Conservation (phyloP, 2,888 invertebrate species). For the Epistrophella euchroma region DNA sequence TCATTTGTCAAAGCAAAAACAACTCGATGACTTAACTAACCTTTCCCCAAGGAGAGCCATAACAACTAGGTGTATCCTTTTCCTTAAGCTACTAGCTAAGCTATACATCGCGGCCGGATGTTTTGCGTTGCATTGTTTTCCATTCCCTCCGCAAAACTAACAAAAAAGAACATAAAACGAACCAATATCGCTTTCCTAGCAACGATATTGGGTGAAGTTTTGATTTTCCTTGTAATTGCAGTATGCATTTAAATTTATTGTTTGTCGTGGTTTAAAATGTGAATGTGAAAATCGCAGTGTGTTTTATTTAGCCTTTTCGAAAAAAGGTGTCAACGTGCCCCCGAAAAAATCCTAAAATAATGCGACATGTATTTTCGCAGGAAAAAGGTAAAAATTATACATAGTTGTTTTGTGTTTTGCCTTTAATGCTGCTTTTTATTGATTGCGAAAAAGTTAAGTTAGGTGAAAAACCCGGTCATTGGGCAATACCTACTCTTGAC, state of each 20-base stretch:
- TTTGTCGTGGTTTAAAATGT: neutral
- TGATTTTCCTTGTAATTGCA: constrained; percentile 63
- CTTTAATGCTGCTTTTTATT: neutral
- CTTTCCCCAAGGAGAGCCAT: constrained; percentile 66
- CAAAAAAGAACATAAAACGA: constrained; percentile 65
- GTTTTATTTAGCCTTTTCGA: constrained; percentile 1
- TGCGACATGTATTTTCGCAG: constrained; percentile 72
- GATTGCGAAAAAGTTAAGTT: neutral
- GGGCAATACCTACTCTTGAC: constrained; percentile 65
- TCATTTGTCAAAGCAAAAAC: neutral
- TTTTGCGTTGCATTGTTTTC: constrained; percentile 71
- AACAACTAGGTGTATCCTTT: constrained; percentile 66
- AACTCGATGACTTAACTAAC: constrained; percentile 63
- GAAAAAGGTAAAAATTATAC: constrained; percentile 67
- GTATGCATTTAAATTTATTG: constrained; percentile 54
- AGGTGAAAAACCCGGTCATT: constrained; percentile 56
- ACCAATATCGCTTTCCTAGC: constrained; percentile 69
- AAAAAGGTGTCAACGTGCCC: neutral
- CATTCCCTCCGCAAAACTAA: constrained; percentile 66
- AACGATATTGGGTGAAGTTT: constrained; percentile 65
- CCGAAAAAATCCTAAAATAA: neutral
- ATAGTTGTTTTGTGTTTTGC: too few species aligned
- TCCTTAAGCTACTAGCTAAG: constrained; percentile 12
- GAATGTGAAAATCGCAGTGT: constrained; percentile 24
- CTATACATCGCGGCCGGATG: constrained; percentile 61